These are phyloP conservation scores for Ernsta delagoae DNA, from an alignment of 2,888 invertebrate genomes.

Conservation along the genomic window DNA sequence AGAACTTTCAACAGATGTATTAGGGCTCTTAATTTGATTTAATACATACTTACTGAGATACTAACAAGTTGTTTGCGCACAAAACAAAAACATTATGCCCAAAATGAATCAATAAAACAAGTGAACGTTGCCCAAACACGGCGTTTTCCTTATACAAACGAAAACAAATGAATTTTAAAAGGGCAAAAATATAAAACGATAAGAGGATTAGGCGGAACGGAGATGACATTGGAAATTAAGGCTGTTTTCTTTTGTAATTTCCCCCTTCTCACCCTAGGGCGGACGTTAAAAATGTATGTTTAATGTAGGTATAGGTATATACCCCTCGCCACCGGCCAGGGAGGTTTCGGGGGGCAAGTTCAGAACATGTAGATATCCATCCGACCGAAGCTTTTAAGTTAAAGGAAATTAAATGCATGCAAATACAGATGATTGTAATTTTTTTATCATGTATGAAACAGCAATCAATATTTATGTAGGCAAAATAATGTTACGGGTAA, in stretches of 20 bases:
- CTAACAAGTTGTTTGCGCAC: neutral
- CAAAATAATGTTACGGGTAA: too few species aligned
- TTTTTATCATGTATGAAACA: neutral
- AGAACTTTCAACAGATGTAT: too few species aligned
- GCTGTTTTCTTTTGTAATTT: constrained; percentile 85
- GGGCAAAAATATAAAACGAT: constrained; percentile 83
- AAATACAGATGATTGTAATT: neutral
- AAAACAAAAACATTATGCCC: constrained; percentile 1
- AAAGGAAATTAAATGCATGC: neutral
- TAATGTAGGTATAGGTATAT: too few species aligned
- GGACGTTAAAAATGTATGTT: constrained; percentile 85
- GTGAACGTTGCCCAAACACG: constrained; percentile 53
- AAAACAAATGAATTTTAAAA: constrained; percentile 84
- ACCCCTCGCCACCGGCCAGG: constrained; percentile 84
- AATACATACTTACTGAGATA: too few species aligned
- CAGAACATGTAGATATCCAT: constrained; percentile 39
- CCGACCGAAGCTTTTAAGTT: constrained; percentile 26
- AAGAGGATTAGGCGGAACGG: constrained; percentile 84
- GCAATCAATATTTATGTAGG: too few species aligned
- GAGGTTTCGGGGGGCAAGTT: constrained; percentile 61
- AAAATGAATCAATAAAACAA: constrained; percentile 61
- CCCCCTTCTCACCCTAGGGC: constrained; percentile 74
- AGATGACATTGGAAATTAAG: constrained; percentile 85
- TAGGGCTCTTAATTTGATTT: too few species aligned
- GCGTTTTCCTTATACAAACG: constrained; percentile 81